These are phyloP conservation scores for Cybosia mesomella DNA, from an alignment of 2,888 invertebrate species.

Conservation along the genomic window DNA sequence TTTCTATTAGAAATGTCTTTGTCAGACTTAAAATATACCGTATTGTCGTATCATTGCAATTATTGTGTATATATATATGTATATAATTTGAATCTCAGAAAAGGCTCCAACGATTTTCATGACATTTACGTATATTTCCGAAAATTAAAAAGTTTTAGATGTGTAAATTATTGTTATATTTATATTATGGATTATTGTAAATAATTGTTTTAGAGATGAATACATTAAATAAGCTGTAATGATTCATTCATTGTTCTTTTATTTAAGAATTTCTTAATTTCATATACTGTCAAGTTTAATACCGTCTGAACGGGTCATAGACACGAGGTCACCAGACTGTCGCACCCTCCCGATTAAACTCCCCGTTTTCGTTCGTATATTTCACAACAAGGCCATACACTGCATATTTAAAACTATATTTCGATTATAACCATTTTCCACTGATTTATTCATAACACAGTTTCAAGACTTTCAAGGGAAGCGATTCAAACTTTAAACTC, in stretches of 20 bases:
- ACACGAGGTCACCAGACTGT: constrained; percentile 59
- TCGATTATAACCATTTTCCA: neutral
- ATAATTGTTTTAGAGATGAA: too few relatives aligned
- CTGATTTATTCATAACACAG: neutral
- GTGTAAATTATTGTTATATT: too few relatives aligned
- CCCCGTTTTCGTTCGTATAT: constrained; percentile 56
- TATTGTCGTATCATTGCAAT: too few relatives aligned
- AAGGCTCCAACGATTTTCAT: too few relatives aligned
- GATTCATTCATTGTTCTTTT: neutral
- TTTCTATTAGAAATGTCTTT: too few relatives aligned
- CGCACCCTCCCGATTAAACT: constrained; percentile 66
- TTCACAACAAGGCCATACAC: constrained; percentile 43
- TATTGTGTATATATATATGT: too few relatives aligned
- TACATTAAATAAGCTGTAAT: too few relatives aligned
- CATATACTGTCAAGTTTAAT: constrained; percentile 9
- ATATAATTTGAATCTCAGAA: too few relatives aligned
- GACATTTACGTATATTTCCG: too few relatives aligned
- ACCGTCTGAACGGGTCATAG: constrained; percentile 52
- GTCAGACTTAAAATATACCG: too few relatives aligned
- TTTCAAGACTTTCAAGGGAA: neutral
- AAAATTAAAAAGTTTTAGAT: too few relatives aligned
- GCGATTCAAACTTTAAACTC: neutral
- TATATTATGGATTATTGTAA: too few relatives aligned
- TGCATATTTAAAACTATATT: neutral
- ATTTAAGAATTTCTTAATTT: constrained; percentile 2